Evolutionary conservation across 2,113 vertebrate genomes (phyloP), one percentile per base, ranked within the genome.

Genomic region (Taurulus bubalis): DNA sequence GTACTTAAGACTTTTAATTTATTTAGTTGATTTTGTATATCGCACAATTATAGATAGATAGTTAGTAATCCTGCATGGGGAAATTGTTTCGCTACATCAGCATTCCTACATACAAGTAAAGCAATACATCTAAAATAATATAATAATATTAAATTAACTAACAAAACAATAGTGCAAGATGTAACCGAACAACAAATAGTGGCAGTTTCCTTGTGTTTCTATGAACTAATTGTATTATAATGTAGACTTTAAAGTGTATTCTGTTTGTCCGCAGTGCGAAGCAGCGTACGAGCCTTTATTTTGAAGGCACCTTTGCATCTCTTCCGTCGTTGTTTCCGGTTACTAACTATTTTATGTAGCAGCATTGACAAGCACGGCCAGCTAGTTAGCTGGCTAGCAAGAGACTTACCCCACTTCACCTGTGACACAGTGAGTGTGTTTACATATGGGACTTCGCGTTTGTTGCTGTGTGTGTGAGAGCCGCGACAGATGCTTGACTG

Each of bases 351-450:
- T 49, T 10, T 55, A 70, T 76, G 64, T 59, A 66, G 68, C 71
- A 42, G 51, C 24, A n/a, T 70, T 89, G 81, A 86, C 87, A 62
- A 80, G 74, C 89, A 74, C 59, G 15, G 87, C 74, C 84, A 85
- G 80, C 75, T 84, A 64, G 34, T 34, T 34, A 34, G 84, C 73
- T 84, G 71, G 68, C 77, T 81, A 87, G 82, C 74, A n/a, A 42
- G 42, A 26, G 66, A 83, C 75, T 77, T 79, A 84, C 84, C 79
- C 83, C 84, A 75, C 65, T 88, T 87, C 83, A 89, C 79, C 77
- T n/a, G 56, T 83, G 77, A 82, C 80, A 85, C 83, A 85, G 84
- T 85, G 84, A 81, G 81, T 79, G 32, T 87, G 89, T 87, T 90
- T 85, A 83, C 85, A 80, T 67, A 30, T 66, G 64, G 56, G 45